These are phyloP conservation scores for Platysternon megacephalum DNA, from an alignment of 2,113 vertebrate genomes.

Conservation along the genomic window DNA sequence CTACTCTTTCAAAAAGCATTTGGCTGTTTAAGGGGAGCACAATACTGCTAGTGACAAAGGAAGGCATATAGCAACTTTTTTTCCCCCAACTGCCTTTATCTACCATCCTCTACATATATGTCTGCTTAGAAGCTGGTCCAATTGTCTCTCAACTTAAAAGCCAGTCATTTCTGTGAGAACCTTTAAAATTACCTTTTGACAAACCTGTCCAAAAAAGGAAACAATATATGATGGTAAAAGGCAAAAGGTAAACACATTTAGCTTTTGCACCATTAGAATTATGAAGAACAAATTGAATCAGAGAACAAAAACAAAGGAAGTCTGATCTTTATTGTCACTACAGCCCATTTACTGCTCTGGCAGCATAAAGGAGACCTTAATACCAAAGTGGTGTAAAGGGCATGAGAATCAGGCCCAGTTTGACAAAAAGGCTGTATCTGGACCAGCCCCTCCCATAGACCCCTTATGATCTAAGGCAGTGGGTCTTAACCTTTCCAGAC, in stretches of 20 bases:
- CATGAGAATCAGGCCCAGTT: background rate
- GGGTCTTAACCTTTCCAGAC: too few relatives aligned
- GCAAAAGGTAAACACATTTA: background rate
- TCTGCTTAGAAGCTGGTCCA: background rate
- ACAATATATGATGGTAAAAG: background rate
- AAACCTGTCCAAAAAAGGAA: background rate
- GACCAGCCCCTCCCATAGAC: background rate
- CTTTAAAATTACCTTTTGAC: background rate
- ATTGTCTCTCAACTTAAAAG: background rate
- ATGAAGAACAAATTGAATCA: background rate
- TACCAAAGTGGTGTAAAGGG: background rate
- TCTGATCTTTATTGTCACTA: background rate
- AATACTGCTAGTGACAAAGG: background rate
- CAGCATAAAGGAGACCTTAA: background rate
- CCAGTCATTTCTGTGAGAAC: background rate
- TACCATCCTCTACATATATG: background rate
- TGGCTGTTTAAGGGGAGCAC: background rate
- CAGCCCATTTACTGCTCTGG: background rate
- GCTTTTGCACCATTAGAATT: background rate
- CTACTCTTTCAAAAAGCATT: constrained; percentile 26
- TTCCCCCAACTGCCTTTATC: background rate
- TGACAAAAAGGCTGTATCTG: background rate
- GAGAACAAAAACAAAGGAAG: background rate
- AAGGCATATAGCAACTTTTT: background rate
- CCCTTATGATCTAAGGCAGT: background rate